Evolutionary conservation across 1,140 invertebrate species (phyloP).

Genomic region (Lepidostoma basale): DNA sequence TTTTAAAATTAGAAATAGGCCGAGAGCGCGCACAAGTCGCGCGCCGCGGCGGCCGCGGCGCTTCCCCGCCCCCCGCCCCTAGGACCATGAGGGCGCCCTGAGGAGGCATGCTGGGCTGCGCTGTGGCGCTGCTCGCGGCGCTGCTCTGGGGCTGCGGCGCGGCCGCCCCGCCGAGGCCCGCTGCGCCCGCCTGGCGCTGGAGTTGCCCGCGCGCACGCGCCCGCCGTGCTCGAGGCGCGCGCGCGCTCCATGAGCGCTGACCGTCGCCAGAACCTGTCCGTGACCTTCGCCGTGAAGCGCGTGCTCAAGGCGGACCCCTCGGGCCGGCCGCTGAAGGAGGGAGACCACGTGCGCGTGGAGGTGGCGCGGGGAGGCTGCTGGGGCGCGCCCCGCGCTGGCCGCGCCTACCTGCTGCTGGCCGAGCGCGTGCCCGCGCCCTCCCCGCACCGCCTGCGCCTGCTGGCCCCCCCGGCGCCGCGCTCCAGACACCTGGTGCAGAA

Average conservation of each 20-base stretch:
- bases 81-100: conserved; percentile 21
- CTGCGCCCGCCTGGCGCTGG: conserved; percentile 66
- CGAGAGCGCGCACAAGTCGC: conserved; percentile 20
- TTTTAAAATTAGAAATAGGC: conserved; percentile 41
- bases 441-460: conserved; percentile 20
- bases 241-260: conserved; percentile 66
- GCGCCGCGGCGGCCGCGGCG: conserved; percentile 12
- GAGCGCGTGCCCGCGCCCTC: conserved; percentile 16
- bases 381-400: conserved; percentile 67
- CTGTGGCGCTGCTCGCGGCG: conserved; percentile 36
- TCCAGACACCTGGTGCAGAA: conserved; percentile 13
- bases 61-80: background rate
- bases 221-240: conserved; percentile 69
- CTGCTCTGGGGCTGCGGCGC: conserved; percentile 22
- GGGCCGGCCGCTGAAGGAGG: conserved; percentile 57
- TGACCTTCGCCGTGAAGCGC: conserved; percentile 69
- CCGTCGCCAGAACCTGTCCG: conserved; percentile 65
- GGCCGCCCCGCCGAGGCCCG: conserved; percentile 46
- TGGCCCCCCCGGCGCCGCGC: conserved; percentile 29
- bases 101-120: conserved; percentile 22
- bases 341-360: conserved; percentile 66
- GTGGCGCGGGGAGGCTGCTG: conserved; percentile 67
- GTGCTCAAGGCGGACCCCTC: conserved; percentile 64
- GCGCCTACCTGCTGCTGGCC: conserved; percentile 36
- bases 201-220: conserved; percentile 66